Base-by-base conservation (phyloP, 1,140 invertebrate genomes). In the Ericerus pela region DNA sequence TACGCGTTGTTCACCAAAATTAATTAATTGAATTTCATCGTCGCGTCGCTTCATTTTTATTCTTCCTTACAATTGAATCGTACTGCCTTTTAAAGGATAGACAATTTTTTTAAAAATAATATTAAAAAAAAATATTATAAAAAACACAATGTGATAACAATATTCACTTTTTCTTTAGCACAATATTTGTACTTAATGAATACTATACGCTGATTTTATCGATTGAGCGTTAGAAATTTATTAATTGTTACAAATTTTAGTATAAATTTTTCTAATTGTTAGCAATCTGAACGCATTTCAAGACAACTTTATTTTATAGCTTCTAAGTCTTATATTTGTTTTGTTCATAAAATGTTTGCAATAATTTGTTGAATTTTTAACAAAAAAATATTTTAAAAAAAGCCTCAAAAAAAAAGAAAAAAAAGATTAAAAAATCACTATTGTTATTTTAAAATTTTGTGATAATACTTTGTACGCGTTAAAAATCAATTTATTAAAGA, bases 111-210 rank as follows among this genome's bases (percentile, higher is more conserved):
- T n/a, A n/a, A n/a, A n/a, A n/a, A n/a, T n/a, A n/a, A n/a, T n/a
- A n/a, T n/a, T n/a, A n/a, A n/a, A n/a, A n/a, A n/a, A n/a, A n/a
- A n/a, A n/a, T n/a, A n/a, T n/a, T n/a, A n/a, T n/a, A n/a, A 41
- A 41, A 47, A 47, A 47, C 41, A 47, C 41, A 47, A 47, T 47
- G 41, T 47, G 41, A 47, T 47, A 47, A 47, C 41, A 47, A 47
- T n/a, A n/a, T 47, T 47, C 41, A 47, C 41, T 47, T 47, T 47
- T 47, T 47, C 41, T 47, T 47, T 22, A 47, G 41, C 41, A 47
- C 41, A 47, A 47, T n/a, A n/a, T 47, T 47, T 47, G 41, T 47
- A 47, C 41, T 24, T 47, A 10, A 47, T 24, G 22, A 24, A 24
- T 47, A 47, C 16, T 47, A n/a, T n/a, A 47, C 41, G 41, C 41